These are phyloP conservation scores for Dicaeum eximium DNA, from an alignment of 2,113 vertebrate species.

Conservation along the genomic window DNA sequence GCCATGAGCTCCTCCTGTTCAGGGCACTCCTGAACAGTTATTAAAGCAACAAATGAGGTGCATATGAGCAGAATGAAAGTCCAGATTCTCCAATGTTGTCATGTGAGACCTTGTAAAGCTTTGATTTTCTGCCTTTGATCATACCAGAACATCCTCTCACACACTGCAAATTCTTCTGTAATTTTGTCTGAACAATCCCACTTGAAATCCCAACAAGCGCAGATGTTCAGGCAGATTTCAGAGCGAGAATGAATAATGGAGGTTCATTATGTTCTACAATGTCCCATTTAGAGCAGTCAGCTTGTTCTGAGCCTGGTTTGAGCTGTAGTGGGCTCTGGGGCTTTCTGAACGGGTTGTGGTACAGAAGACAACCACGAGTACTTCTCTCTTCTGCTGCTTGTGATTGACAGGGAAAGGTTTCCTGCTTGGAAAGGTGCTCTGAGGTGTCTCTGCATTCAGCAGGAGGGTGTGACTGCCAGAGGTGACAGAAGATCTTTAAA, in stretches of 20 bases:
- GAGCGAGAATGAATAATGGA: background rate
- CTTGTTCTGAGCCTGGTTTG: background rate
- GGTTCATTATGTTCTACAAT: background rate
- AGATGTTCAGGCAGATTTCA: background rate
- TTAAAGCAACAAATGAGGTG: background rate
- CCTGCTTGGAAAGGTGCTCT: background rate
- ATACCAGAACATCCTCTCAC: background rate
- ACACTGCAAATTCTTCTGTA: background rate
- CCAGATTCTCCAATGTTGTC: background rate
- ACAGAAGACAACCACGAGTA: background rate
- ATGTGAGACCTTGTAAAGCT: background rate
- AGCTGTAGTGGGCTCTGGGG: background rate
- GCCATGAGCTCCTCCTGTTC: background rate
- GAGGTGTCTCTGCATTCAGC: background rate
- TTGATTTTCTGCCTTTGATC: background rate
- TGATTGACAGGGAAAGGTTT: background rate
- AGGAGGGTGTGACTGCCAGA: background rate
- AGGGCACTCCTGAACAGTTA: background rate
- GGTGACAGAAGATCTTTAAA: background rate
- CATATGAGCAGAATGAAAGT: background rate
- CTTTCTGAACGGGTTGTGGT: rapidly evolving
- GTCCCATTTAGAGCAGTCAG: background rate
- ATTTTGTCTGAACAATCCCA: background rate
- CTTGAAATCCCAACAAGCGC: background rate
- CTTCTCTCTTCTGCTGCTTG: background rate